Evolutionary conservation across 2,113 vertebrate species (phyloP).

Genomic region (Eira barbara): DNA sequence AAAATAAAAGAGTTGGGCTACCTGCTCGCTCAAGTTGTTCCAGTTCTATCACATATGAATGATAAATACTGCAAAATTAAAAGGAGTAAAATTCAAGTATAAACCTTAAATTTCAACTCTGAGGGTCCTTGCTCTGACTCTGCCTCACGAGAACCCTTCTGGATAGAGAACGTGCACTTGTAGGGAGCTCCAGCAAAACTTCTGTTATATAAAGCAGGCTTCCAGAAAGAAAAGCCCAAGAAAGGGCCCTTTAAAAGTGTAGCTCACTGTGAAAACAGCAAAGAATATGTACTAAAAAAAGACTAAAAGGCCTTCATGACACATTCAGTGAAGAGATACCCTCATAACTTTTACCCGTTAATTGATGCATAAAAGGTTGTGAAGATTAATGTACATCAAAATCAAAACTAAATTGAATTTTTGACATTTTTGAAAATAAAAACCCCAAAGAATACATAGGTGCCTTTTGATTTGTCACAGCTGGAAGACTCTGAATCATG

Average conservation of each 20-base stretch:
- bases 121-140: not conserved
- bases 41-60: not conserved
- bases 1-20: not conserved
- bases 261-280: slow-evolving; percentile 24
- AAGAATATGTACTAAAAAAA: slow-evolving; percentile 39
- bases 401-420: slow-evolving; percentile 74
- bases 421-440: slow-evolving; percentile 64
- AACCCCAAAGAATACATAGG: slow-evolving; percentile 58
- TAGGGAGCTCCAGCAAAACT: not conserved
- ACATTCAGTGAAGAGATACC: slow-evolving; percentile 39
- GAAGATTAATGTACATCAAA: slow-evolving; percentile 65
- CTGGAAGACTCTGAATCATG: slow-evolving; percentile 67
- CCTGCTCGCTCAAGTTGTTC: not conserved
- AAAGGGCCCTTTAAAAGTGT: slow-evolving; percentile 36
- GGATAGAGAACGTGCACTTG: not conserved
- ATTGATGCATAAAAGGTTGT: slow-evolving; percentile 67
- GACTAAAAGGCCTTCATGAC: slow-evolving; percentile 33
- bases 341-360: slow-evolving; percentile 57
- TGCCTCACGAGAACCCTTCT: not conserved
- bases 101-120: not conserved
- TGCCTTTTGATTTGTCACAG: slow-evolving; percentile 68
- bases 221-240: not conserved
- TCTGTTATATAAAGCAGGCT: slow-evolving; percentile 19
- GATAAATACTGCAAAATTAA: not conserved
- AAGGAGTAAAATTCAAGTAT: not conserved